These are phyloP conservation scores for Philereme vetulata DNA, from an alignment of 2,888 invertebrate species.

Conservation along the genomic window DNA sequence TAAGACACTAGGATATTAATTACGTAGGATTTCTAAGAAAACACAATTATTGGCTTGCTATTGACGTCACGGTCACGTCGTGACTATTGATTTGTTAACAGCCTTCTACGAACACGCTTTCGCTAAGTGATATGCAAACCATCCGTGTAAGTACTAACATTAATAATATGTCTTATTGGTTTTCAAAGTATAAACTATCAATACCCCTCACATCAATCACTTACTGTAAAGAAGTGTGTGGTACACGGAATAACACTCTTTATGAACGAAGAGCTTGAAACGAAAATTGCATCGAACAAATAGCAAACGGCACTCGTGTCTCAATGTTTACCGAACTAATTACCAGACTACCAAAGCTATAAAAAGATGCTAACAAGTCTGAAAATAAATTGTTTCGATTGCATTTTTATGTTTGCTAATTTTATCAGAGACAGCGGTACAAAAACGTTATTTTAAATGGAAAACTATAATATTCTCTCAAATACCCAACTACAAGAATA, in stretches of 20 bases:
- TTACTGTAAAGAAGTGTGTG: background rate
- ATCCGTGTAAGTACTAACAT: constrained; percentile 5
- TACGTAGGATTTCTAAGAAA: too few species aligned
- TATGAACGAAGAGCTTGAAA: constrained; percentile 2
- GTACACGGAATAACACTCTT: constrained; percentile 2
- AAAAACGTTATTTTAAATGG: background rate
- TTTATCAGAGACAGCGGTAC: constrained; percentile 2
- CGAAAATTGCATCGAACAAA: constrained; percentile 3
- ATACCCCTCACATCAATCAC: constrained; percentile 8
- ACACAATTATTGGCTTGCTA: constrained; percentile 3
- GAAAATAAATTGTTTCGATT: constrained; percentile 24
- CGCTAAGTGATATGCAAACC: constrained; percentile 62
- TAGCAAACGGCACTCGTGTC: constrained; percentile 10
- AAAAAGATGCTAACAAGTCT: constrained; percentile 13
- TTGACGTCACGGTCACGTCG: constrained; percentile 38
- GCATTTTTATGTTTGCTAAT: constrained; percentile 17
- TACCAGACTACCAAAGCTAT: constrained; percentile 3
- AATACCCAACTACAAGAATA: too few species aligned
- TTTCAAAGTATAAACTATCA: constrained; percentile 16
- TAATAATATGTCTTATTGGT: constrained; percentile 16
- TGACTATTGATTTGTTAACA: constrained; percentile 54
- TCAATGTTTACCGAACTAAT: constrained; percentile 12
- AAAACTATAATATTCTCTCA: background rate
- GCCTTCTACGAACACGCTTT: constrained; percentile 67
- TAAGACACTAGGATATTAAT: too few species aligned